A percentile compares a stretch with the other conserved stretches of the same genome.
Evolutionary conservation across 2,888 invertebrate species (phyloP).

Genomic region (Kryphioiulus occultus): DNA sequence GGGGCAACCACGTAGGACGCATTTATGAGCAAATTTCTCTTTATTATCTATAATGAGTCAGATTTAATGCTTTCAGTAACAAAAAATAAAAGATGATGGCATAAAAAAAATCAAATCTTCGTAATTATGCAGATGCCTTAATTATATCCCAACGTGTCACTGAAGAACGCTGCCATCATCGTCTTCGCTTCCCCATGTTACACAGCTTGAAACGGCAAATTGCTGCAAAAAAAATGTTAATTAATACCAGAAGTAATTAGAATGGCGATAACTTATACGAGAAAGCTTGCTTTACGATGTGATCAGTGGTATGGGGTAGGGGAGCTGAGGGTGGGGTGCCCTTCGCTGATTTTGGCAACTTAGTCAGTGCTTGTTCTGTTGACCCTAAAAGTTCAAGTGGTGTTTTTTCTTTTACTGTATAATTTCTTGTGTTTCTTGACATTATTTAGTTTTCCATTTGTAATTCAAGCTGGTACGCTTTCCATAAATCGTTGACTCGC

Average conservation of each 20-base stretch:
- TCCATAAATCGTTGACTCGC: no score
- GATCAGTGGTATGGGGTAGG: neutral
- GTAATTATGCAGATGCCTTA: slow-evolving; percentile 19
- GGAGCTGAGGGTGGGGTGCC: neutral
- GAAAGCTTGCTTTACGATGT: neutral
- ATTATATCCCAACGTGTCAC: neutral
- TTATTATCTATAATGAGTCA: slow-evolving; percentile 6
- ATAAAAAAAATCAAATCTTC: neutral
- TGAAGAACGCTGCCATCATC: neutral
- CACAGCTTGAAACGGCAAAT: neutral
- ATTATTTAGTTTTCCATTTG: no score
- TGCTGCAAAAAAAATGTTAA: neutral
- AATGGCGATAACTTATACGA: neutral
- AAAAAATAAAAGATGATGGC: slow-evolving; percentile 24
- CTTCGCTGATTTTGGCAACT: neutral
- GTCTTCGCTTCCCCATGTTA: neutral
- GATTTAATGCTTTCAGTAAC: neutral
- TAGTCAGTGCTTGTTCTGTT: neutral
- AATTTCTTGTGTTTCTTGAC: no score
- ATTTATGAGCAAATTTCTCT: slow-evolving; percentile 24
- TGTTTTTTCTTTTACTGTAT: no score
- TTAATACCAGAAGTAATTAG: neutral
- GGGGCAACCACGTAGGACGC: slow-evolving; percentile 17
- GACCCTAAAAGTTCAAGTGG: no score
- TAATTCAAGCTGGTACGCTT: no score